phyloP scores from a whole-genome alignment of 2,888 invertebrate species.

The Oxyteleia sp. region DNA sequence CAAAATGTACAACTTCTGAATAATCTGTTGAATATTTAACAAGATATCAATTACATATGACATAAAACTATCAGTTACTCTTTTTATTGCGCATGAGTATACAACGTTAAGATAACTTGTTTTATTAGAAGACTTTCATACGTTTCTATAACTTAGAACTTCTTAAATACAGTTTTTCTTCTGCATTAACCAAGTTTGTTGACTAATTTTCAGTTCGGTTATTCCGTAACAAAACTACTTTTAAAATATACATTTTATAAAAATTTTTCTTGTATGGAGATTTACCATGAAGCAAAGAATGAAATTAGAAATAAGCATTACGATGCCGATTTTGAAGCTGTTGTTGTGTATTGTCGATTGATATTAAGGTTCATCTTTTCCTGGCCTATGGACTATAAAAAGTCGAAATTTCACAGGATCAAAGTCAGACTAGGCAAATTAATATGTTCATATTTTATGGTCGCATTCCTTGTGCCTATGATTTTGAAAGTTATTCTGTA shows the following conservation, averaged over 20 bases:
- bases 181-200: too few species aligned
- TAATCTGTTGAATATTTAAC: constrained; percentile 12
- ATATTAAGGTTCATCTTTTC: neutral
- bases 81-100: constrained; percentile 11
- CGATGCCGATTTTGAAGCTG: neutral
- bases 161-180: too few species aligned
- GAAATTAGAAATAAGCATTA: neutral
- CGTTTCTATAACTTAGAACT: too few species aligned
- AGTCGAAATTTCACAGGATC: neutral
- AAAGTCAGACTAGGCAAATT: neutral
- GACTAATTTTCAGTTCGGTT: too few species aligned
- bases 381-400: constrained; percentile 15
- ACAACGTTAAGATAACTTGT: too few species aligned
- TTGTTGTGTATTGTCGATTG: neutral
- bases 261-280: too few species aligned
- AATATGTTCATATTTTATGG: neutral
- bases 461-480: constrained; percentile 15
- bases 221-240: too few species aligned
- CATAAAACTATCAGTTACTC: constrained; percentile 4
- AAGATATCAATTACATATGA: neutral
- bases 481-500: constrained; percentile 11
- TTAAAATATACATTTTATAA: too few species aligned
- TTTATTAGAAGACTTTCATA: too few species aligned
- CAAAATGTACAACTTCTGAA: constrained; percentile 14
- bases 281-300: neutral